phyloP scores from a whole-genome alignment of 1,140 invertebrate genomes.

The Drosophila subobscura region DNA sequence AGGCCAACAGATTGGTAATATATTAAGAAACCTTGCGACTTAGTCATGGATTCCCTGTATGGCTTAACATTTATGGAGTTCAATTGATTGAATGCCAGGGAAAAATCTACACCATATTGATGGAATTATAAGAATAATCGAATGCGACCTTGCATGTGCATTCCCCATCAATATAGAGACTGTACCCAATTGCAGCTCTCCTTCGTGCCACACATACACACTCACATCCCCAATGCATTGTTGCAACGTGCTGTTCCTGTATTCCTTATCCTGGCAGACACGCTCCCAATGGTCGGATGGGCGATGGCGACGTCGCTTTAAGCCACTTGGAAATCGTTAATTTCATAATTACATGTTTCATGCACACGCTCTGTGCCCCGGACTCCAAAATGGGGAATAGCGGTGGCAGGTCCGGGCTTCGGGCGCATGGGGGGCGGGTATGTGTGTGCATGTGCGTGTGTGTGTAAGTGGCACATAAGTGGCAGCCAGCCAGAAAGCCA shows the following conservation, averaged over 20 bases:
- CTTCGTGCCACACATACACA: background rate
- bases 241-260: constrained; percentile 11
- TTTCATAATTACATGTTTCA: constrained; percentile 83
- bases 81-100: too few relatives aligned
- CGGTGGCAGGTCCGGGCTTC: constrained; percentile 9
- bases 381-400: constrained; percentile 62
- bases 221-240: background rate
- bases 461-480: constrained; percentile 76
- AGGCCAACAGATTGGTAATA: too few relatives aligned
- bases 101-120: too few relatives aligned
- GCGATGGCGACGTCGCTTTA: constrained; percentile 46
- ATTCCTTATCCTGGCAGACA: constrained; percentile 28
- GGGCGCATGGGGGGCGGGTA: constrained; percentile 1
- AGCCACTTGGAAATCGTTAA: constrained; percentile 82
- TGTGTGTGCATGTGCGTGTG: constrained; percentile 24
- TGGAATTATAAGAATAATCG: too few relatives aligned
- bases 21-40: too few relatives aligned
- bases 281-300: constrained; percentile 36
- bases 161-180: too few relatives aligned
- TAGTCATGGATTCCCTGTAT: too few relatives aligned
- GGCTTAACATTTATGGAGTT: too few relatives aligned
- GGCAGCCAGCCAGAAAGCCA: constrained; percentile 79
- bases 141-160: too few relatives aligned
- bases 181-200: too few relatives aligned
- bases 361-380: constrained; percentile 59